Evolutionary conservation across 2,113 vertebrate genomes (phyloP).

Genomic region (Urocitellus parryii): DNA sequence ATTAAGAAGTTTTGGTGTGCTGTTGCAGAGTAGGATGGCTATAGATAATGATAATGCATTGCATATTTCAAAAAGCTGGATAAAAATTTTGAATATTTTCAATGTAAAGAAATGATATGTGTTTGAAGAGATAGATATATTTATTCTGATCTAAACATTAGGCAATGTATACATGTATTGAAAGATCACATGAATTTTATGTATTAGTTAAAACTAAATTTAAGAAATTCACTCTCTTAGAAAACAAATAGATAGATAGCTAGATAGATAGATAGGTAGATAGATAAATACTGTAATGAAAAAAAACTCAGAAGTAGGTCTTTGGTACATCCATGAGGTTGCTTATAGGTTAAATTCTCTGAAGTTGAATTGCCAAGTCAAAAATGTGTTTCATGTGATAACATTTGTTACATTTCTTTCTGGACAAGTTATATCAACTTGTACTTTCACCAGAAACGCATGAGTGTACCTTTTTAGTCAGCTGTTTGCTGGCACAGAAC

Average conservation of each 20-base stretch:
- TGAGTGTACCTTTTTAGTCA: neutral
- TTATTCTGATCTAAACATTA: neutral
- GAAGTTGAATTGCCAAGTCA: constrained; percentile 23
- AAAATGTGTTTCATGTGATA: constrained; percentile 17
- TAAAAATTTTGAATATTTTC: neutral
- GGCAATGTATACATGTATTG: neutral
- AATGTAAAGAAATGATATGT: neutral
- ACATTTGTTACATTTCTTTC: constrained; percentile 3
- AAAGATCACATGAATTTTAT: neutral
- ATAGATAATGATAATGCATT: neutral
- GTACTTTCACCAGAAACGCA: neutral
- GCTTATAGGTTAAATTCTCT: neutral
- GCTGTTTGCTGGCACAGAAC: neutral
- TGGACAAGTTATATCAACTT: neutral
- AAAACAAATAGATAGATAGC: neutral
- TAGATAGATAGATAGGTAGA: neutral
- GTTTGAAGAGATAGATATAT: neutral
- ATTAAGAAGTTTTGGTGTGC: neutral
- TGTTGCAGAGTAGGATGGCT: neutral
- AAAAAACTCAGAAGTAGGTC: neutral
- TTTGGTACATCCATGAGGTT: neutral
- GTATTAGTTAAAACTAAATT: neutral
- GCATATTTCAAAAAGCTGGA: too few relatives aligned
- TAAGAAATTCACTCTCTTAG: neutral
- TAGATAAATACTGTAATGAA: neutral